Base-by-base conservation (phyloP, 2,797 vertebrate species). In the Euphonia xanthogaster region DNA sequence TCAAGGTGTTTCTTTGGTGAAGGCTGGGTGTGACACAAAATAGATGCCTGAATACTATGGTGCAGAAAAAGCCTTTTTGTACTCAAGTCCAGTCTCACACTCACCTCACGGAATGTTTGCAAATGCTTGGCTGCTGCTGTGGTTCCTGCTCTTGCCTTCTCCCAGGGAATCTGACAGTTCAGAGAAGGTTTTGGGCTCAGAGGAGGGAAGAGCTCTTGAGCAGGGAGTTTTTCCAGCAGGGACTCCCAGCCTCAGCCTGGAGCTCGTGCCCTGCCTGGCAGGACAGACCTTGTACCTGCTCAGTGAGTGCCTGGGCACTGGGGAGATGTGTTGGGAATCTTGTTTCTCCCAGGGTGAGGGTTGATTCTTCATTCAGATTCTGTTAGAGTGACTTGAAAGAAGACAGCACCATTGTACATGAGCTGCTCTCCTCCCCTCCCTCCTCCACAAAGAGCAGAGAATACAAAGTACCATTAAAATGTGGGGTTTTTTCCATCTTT, bases 1-100 rank as follows among this genome's bases (percentile, higher is more conserved):
- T 93, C 67, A 58, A 92, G 88, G 93, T 94, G 47, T 89, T 94
- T 93, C 53, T 89, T 65, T 33, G 3, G 57, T 65, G 78, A 71
- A 82, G 72, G 71, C 81, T 91, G 81, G 47, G 16, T 89, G 8
- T 70, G 81, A 91, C 86, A 90, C 39, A 53, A 31, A 86, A 39
- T 20, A 81, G 67, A 71, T 53, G 37, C 27, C 51, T 79, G 92
- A 50, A 27, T 54, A 12, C 33, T 7, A 21, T 30, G 73, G 44
- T 71, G 30, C 63, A 79, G 74, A 44, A 78, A 66, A 73, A 88
- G 37, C 44, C 48, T 81, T 78, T 86, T 37, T 73, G 58, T 57
- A 21, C 70, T 93, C 88, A 47, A 76, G 72, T 50, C 61, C 63
- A 28, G 61, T 37, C 63, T 84, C 7, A 0, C 0, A 0, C 73